A percentile compares a stretch with the other conserved stretches of the same genome.
Evolutionary conservation across 1,140 invertebrate genomes (phyloP).

Genomic region (Choristoneura fumiferana): DNA sequence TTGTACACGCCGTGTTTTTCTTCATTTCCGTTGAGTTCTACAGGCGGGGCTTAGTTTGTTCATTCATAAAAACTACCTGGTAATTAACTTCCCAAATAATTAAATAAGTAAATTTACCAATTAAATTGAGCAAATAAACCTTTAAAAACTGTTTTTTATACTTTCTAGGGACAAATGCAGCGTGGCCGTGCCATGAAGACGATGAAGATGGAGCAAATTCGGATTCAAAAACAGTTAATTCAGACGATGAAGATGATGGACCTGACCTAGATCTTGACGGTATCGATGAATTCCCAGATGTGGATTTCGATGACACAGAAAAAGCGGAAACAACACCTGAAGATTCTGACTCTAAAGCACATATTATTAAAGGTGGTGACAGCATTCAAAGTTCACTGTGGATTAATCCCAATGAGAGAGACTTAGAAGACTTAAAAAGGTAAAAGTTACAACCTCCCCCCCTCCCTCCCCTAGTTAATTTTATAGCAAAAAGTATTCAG

Average conservation of each 20-base stretch:
- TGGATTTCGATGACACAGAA: slow-evolving; percentile 57
- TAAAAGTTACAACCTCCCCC: slow-evolving; percentile 31
- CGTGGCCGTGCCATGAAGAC: slow-evolving; percentile 68
- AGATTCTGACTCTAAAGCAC: slow-evolving; percentile 39
- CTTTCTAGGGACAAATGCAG: slow-evolving; percentile 57
- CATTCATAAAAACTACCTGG: too few relatives aligned
- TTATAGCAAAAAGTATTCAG: background rate
- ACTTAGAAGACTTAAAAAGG: slow-evolving; percentile 78
- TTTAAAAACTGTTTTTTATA: slow-evolving; percentile 16
- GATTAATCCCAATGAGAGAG: slow-evolving; percentile 72
- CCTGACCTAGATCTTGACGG: slow-evolving; percentile 56
- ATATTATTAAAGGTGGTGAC: slow-evolving; percentile 49
- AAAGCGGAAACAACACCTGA: slow-evolving; percentile 43
- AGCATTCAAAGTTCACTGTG: slow-evolving; percentile 60
- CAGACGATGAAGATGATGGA: slow-evolving; percentile 65
- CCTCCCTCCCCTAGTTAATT: background rate
- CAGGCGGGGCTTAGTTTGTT: too few relatives aligned
- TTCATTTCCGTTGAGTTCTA: too few relatives aligned
- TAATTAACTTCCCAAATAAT: too few relatives aligned
- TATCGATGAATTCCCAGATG: slow-evolving; percentile 55
- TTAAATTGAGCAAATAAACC: too few relatives aligned
- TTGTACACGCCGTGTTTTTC: too few relatives aligned
- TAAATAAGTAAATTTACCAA: too few relatives aligned
- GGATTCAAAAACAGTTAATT: slow-evolving; percentile 63
- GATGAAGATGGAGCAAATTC: slow-evolving; percentile 65